Base-by-base conservation (phyloP, 2,888 invertebrate species). In the Ellobium chinense region DNA sequence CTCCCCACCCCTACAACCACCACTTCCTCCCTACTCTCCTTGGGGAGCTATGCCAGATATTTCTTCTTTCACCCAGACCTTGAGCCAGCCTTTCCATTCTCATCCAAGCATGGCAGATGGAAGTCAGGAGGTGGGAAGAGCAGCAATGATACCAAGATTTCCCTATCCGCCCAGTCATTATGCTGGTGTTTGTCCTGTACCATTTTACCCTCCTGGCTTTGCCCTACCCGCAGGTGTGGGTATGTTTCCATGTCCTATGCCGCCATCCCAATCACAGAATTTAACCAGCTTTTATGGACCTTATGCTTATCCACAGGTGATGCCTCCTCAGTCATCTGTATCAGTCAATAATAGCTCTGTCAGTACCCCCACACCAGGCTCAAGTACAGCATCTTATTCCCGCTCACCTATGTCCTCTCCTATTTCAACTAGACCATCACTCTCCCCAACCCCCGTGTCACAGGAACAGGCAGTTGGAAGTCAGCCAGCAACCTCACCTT, bases 81-180 rank as follows among this genome's bases (percentile, higher is more conserved):
- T 56, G 24, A 63, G 18, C 36, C 75, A n/a, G 14, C 69, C 31
- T 72, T 78, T 69, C 75, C 56, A 37, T 4, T 21, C 31, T 4
- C 73, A 66, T 36, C 46, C 81, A 24, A 39, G 74, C 73, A 14
- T 34, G 29, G 21, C 72, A 46, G 18, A 36, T 60, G 46, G 46
- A 21, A 37, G 24, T 5, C 46, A 34, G 14, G 54, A 1, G 60
- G 34, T 21, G 2, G 12, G 27, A 24, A 34, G 31, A 24, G 21
- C 66, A 29, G 21, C 60, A 14, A 36, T 70, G 21, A 39, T 77
- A 27, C 68, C 69, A 46, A 70, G 80, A 0, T 83, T 83, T 58
- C 83, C 83, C 18, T 83, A 80, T 36, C 83, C 83, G 12, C 83
- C 83, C 5, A 78, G 74, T 62, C 63, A 75, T 21, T 75, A 80